These are phyloP conservation scores for Anolis carolinensis DNA, from an alignment of 2,113 vertebrate genomes.

Conservation along the genomic window DNA sequence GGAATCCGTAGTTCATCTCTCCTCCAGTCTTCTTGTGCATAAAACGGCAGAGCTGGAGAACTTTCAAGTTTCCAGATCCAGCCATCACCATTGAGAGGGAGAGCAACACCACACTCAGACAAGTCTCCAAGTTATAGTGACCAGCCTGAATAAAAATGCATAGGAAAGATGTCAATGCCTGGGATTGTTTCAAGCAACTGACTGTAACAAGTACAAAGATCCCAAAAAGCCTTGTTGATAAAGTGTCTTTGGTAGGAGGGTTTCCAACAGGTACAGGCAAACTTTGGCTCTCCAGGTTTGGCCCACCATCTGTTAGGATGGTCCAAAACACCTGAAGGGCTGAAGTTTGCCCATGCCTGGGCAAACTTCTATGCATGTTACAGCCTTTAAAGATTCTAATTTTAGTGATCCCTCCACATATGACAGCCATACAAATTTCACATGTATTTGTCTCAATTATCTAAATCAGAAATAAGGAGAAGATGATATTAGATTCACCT, in stretches of 20 bases:
- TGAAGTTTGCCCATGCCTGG: too few species aligned
- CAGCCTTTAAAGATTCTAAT: neutral
- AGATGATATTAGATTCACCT: neutral
- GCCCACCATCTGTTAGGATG: too few species aligned
- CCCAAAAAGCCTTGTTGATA: neutral
- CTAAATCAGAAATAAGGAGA: neutral
- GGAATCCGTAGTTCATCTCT: slow-evolving; percentile 98
- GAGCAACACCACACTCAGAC: slow-evolving; percentile 91
- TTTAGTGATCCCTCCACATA: neutral
- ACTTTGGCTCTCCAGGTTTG: too few species aligned
- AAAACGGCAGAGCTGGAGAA: slow-evolving; percentile 94
- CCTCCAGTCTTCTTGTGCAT: slow-evolving; percentile 93
- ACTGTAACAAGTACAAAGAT: neutral
- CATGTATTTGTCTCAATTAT: neutral
- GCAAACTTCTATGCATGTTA: neutral
- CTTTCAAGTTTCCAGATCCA: slow-evolving; percentile 92
- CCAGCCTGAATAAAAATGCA: slow-evolving; percentile 78
- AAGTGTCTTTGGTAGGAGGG: too few species aligned
- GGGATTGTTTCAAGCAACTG: neutral
- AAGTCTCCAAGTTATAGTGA: slow-evolving; percentile 92
- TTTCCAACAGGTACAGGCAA: too few species aligned
- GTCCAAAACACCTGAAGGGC: too few species aligned
- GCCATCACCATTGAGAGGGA: slow-evolving; percentile 96
- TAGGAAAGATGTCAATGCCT: neutral
- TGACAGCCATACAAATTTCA: neutral